A percentile compares a stretch with the other conserved stretches of the same genome.
These are phyloP conservation scores for Chiloscyllium punctatum DNA, from an alignment of 2,797 vertebrate species.

Conservation along the genomic window DNA sequence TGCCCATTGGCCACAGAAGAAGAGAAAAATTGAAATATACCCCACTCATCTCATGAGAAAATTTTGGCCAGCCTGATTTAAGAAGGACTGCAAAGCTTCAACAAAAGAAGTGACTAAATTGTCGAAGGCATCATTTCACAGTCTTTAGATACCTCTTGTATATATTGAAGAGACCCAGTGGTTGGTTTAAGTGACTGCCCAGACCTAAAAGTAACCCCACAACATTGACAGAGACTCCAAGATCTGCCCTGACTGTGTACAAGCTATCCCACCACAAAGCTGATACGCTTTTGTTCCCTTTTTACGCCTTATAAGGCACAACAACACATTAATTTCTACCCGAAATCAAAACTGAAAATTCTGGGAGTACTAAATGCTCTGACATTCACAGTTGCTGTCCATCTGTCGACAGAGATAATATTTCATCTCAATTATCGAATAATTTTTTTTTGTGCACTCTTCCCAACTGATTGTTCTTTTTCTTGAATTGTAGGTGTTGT, in stretches of 20 bases:
- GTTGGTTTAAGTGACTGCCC: not conserved
- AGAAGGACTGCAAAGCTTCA: not conserved
- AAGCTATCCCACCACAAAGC: not conserved
- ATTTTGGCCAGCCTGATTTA: no score
- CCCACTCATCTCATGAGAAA: no score
- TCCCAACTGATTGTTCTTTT: not conserved
- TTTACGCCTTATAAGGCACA: no score
- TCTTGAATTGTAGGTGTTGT: constrained; percentile 50
- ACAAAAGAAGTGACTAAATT: not conserved
- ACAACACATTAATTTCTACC: not conserved
- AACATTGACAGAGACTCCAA: not conserved
- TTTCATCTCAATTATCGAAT: not conserved
- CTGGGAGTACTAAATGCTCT: not conserved
- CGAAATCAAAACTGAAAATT: not conserved
- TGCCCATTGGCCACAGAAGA: no score
- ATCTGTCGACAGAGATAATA: not conserved
- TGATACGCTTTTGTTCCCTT: not conserved
- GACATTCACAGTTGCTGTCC: no score
- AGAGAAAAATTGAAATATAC: no score
- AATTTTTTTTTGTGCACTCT: not conserved
- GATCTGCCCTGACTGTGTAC: not conserved
- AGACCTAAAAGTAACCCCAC: not conserved
- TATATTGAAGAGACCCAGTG: not conserved
- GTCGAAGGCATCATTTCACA: not conserved
- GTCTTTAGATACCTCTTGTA: not conserved